Evolutionary conservation across 2,113 vertebrate species (phyloP).

Genomic region (Neogobius melanostomus): DNA sequence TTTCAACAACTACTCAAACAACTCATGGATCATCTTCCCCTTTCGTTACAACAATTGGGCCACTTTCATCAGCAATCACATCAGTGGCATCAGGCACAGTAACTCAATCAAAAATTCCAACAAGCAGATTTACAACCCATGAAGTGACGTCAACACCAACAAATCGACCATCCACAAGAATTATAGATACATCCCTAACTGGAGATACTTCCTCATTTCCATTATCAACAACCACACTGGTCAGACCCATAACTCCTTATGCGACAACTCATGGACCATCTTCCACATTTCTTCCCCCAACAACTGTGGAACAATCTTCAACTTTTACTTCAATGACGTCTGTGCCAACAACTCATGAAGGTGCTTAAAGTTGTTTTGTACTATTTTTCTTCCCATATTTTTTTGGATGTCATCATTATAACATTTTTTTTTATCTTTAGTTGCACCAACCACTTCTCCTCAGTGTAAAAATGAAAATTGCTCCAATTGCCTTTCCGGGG

Average conservation of each 20-base stretch:
- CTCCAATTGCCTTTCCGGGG: constrained; percentile 25
- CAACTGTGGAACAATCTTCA: background rate
- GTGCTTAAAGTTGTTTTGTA: background rate
- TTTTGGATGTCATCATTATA: background rate
- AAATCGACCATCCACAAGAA: no score
- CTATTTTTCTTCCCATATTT: background rate
- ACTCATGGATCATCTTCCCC: background rate
- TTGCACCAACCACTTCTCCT: constrained; percentile 8
- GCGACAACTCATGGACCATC: background rate
- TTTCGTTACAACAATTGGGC: background rate
- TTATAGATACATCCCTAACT: no score
- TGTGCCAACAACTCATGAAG: background rate
- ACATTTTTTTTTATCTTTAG: background rate
- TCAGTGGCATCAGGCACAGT: background rate
- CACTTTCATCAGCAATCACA: background rate
- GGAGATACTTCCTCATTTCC: no score
- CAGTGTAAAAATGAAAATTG: constrained; percentile 44
- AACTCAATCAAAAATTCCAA: background rate
- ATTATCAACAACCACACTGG: no score
- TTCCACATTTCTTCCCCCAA: background rate
- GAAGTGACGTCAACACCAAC: no score
- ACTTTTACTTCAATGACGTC: no score
- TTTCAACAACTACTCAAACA: background rate
- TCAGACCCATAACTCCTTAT: background rate
- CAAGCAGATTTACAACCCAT: background rate